phyloP scores from a whole-genome alignment of 2,797 vertebrate species.

The Enteromius unitaeniatus region DNA sequence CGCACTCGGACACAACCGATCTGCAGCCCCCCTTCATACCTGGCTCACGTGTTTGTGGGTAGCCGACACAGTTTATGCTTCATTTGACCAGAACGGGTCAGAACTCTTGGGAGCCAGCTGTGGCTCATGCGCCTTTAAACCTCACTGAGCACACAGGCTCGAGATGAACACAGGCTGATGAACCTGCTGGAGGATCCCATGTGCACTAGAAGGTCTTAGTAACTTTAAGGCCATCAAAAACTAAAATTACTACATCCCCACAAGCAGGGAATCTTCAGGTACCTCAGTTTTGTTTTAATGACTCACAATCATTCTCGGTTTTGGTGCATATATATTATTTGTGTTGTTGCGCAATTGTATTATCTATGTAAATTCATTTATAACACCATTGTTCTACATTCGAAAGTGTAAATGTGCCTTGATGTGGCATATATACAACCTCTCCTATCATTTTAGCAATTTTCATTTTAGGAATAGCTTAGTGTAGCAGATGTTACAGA shows the following conservation, averaged over 20 bases:
- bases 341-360: neutral
- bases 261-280: neutral
- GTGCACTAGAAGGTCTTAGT: slow-evolving; percentile 1
- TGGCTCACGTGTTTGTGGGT: slow-evolving; percentile 40
- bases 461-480: neutral
- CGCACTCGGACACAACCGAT: slow-evolving; percentile 34
- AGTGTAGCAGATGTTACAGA: neutral
- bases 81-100: slow-evolving; percentile 47
- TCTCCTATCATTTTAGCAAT: neutral
- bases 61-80: slow-evolving; percentile 54
- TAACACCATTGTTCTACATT: neutral
- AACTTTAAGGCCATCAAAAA: slow-evolving; percentile 9
- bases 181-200: slow-evolving; percentile 38
- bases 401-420: neutral
- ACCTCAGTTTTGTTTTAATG: neutral
- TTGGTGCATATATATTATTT: neutral
- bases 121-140: slow-evolving; percentile 52
- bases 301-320: neutral
- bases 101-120: slow-evolving; percentile 58
- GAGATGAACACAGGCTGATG: slow-evolving; percentile 27
- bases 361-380: neutral
- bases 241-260: too few species aligned
- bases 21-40: slow-evolving; percentile 36
- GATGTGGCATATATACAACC: neutral
- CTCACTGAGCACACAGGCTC: slow-evolving; percentile 53